Conservation (phyloP, 2,797 vertebrate species). For the Aeoliscus strigatus region DNA sequence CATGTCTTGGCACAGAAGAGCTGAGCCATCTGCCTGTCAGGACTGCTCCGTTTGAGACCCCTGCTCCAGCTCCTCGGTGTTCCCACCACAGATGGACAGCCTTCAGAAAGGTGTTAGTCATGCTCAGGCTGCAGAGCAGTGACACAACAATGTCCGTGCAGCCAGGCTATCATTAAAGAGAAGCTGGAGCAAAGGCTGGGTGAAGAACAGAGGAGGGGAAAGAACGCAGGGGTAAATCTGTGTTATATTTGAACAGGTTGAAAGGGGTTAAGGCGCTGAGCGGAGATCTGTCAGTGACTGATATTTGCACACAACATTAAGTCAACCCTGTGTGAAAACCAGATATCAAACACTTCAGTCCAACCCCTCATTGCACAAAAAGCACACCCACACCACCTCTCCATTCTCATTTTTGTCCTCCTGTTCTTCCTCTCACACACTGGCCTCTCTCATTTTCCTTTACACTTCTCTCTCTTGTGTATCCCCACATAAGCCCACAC, state of each 20-base stretch:
- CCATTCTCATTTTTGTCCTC: slow-evolving; percentile 23
- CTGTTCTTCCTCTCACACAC: slow-evolving; percentile 27
- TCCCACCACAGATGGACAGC: slow-evolving; percentile 63
- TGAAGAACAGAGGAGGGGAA: slow-evolving; percentile 6
- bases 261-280: slow-evolving; percentile 41
- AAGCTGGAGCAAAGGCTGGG: neutral
- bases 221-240: slow-evolving; percentile 19
- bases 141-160: slow-evolving; percentile 22
- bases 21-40: slow-evolving; percentile 68
- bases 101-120: slow-evolving; percentile 61
- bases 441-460: slow-evolving; percentile 37
- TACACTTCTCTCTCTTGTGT: slow-evolving; percentile 21
- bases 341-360: slow-evolving; percentile 42
- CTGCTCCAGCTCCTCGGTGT: slow-evolving; percentile 33
- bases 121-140: slow-evolving; percentile 36
- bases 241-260: slow-evolving; percentile 47
- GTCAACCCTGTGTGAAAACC: slow-evolving; percentile 23
- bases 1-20: slow-evolving; percentile 51
- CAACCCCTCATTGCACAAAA: slow-evolving; percentile 17
- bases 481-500: slow-evolving; percentile 20
- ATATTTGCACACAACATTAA: slow-evolving; percentile 51
- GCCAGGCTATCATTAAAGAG: slow-evolving; percentile 24
- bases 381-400: slow-evolving; percentile 34
- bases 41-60: slow-evolving; percentile 58
- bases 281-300: slow-evolving; percentile 23